These are phyloP conservation scores for Drosophila longiperda DNA, from an alignment of 2,888 invertebrate genomes.

Conservation along the genomic window DNA sequence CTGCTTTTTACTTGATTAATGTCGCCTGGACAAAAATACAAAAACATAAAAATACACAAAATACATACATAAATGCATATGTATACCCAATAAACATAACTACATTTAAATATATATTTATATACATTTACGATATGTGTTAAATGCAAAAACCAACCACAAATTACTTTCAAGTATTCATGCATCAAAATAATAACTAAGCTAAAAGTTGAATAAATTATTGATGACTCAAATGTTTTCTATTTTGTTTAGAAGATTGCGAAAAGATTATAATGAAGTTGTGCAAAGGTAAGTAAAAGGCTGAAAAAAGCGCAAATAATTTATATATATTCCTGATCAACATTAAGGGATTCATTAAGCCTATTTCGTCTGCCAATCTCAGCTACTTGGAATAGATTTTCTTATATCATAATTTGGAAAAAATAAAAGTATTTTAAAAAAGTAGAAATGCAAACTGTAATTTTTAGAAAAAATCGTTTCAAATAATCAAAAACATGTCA, in stretches of 20 bases:
- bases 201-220: conserved; percentile 73
- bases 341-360: neutral
- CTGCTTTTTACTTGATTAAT: conserved; percentile 73
- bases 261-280: neutral
- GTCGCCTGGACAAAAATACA: conserved; percentile 36
- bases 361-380: neutral
- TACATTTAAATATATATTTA: neutral
- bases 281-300: neutral
- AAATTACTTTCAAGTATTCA: conserved; percentile 70
- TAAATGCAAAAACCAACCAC: conserved; percentile 39
- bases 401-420: neutral
- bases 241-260: neutral
- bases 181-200: conserved; percentile 57
- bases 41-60: conserved; percentile 1
- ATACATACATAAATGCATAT: neutral
- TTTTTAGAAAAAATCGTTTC: neutral
- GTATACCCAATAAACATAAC: neutral
- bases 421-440: neutral
- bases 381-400: neutral
- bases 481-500: neutral
- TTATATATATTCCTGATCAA: neutral
- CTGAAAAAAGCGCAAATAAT: neutral
- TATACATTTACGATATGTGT: conserved; percentile 16
- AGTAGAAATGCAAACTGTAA: neutral
- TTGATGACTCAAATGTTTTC: conserved; percentile 54